Base-by-base conservation (phyloP, 1,140 invertebrate species). In the Calephelis nemesis region DNA sequence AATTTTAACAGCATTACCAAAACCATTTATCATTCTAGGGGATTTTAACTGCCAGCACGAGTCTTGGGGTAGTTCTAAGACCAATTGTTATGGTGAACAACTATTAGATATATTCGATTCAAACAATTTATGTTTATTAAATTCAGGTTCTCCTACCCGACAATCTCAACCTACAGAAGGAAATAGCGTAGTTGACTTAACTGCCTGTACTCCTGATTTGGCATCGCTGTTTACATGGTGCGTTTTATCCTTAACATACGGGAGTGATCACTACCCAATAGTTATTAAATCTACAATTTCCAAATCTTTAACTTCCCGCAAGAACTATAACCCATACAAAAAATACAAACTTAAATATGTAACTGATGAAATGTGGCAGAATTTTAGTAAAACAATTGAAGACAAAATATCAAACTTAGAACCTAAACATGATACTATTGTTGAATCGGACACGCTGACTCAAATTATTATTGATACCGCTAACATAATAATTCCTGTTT, bases 91-190 rank as follows among this genome's bases (percentile, higher is more conserved):
- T 58, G 65, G 39, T 5, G 19, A 54, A 48, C 11, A 19, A 4
- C 5, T 66, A n/a, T 9, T 68, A 45, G 63, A 69, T 1, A 7
- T 65, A 5, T 4, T 69, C 4, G 63, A 69, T 13, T 39, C 7
- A 54, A 47, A 63, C 47, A 67, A 71, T 19, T 52, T 71, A 11
- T 71, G 64, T 39, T 11, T 71, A 10, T 30, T 74, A 47, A 74
- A 74, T 19, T 62, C 70, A 62, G 73, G 69, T 5, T 52, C 42
- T 5, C 49, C 69, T 1, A 70, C 72, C 2, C 48, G 68, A 9
- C 70, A 68, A 54, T 10, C 47, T 5, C 50, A 7, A 1, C 69
- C 69, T 2, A 9, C 12, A 5, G 66, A 71, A 63, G 30, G 71
- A 30, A 11, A 42, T 13, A 65, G 60, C 39, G 65, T 47, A 2